Percentiles rank a stretch among this genome's conserved stretches.
These are phyloP conservation scores for Triops longicaudatus DNA, from an alignment of 1,140 invertebrate species.

Conservation along the genomic window DNA sequence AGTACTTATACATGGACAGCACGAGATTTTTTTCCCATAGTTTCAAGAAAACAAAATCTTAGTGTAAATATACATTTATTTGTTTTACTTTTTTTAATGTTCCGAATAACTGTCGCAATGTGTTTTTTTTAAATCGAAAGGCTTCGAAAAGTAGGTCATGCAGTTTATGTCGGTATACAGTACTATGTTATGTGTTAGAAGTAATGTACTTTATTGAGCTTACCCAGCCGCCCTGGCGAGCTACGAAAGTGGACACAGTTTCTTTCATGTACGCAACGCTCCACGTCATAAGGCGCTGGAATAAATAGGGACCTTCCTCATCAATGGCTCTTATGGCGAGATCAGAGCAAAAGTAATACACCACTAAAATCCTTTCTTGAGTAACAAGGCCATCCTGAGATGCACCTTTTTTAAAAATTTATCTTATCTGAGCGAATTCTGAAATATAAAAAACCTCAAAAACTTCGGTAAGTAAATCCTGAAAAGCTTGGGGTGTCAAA, in stretches of 20 bases:
- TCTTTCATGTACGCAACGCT: neutral
- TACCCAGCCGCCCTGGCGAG: neutral
- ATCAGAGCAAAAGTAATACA: constrained; percentile 4
- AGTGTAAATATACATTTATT: too few species aligned
- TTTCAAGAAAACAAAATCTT: too few species aligned
- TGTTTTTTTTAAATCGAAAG: too few species aligned
- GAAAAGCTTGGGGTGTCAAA: neutral
- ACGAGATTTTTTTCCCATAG: too few species aligned
- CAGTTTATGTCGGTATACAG: too few species aligned
- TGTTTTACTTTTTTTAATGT: too few species aligned
- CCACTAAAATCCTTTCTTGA: neutral
- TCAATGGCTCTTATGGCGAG: neutral
- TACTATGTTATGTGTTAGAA: too few species aligned
- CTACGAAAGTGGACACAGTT: neutral
- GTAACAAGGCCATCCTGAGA: neutral
- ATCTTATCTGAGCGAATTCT: neutral
- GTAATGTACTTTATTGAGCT: neutral
- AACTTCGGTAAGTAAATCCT: neutral
- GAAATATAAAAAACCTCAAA: neutral
- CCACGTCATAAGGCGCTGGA: neutral
- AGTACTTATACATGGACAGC: too few species aligned
- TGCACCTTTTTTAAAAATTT: neutral
- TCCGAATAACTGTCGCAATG: too few species aligned
- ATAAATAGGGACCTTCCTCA: neutral
- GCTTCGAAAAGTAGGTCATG: too few species aligned